Percentiles rank a stretch among this genome's conserved stretches.
phyloP scores from a whole-genome alignment of 2,888 invertebrate species.

The Carcina quercana region DNA sequence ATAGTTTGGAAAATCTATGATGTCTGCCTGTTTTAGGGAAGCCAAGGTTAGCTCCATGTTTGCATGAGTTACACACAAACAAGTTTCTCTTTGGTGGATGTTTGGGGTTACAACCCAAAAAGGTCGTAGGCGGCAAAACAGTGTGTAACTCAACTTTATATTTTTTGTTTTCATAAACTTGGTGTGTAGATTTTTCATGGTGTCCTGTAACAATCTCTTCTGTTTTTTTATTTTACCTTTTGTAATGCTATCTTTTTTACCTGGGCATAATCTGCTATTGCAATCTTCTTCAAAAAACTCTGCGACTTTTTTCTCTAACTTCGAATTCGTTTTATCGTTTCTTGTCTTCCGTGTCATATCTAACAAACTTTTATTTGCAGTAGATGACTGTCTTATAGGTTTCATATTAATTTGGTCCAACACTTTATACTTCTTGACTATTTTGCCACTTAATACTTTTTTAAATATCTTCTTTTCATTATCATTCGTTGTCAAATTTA shows the following conservation, averaged over 20 bases:
- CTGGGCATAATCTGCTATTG: slow-evolving; percentile 12
- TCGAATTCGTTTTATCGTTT: slow-evolving; percentile 9
- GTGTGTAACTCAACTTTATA: slow-evolving; percentile 8
- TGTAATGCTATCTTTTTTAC: slow-evolving; percentile 14
- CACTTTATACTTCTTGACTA: slow-evolving; percentile 9
- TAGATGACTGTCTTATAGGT: slow-evolving; percentile 13
- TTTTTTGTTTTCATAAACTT: slow-evolving; percentile 7
- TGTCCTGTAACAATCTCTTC: slow-evolving; percentile 4
- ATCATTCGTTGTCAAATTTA: slow-evolving; percentile 11
- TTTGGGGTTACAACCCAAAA: slow-evolving; percentile 2
- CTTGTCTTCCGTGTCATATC: slow-evolving; percentile 8
- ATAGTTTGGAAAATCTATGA: slow-evolving; percentile 14
- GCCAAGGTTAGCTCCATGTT: slow-evolving; percentile 13
- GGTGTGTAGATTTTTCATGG: slow-evolving; percentile 9
- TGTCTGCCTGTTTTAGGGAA: slow-evolving; percentile 15
- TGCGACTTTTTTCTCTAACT: slow-evolving; percentile 8
- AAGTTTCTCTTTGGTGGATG: slow-evolving; percentile 11
- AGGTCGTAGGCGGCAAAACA: slow-evolving; percentile 8
- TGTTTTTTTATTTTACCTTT: slow-evolving; percentile 11
- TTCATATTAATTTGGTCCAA: slow-evolving; percentile 15
- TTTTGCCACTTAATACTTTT: slow-evolving; percentile 8
- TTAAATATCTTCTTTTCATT: slow-evolving; percentile 11
- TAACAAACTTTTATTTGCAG: slow-evolving; percentile 9
- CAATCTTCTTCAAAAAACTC: slow-evolving; percentile 18
- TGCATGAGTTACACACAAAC: slow-evolving; percentile 13